Evolutionary conservation across 2,113 vertebrate genomes (phyloP).

Genomic region (Silurus asotus): DNA sequence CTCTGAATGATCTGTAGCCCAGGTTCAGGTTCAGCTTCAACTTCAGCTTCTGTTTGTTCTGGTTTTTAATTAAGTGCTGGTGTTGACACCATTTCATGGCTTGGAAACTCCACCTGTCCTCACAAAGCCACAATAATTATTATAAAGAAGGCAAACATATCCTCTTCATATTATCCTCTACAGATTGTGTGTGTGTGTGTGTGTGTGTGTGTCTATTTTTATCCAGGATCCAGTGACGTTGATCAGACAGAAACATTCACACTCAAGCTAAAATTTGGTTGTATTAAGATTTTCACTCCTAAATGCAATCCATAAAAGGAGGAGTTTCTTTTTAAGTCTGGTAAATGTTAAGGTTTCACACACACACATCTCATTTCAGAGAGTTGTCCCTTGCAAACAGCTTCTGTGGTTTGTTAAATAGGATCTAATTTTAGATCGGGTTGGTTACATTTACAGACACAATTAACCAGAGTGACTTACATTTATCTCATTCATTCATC

Average conservation of each 20-base stretch:
- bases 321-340: not conserved
- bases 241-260: not conserved
- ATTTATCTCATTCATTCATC: too few relatives aligned
- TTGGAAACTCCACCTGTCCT: not conserved
- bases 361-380: not conserved
- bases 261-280: not conserved
- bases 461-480: too few relatives aligned
- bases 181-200: not conserved
- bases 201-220: not conserved
- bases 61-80: not conserved
- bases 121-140: not conserved
- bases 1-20: not conserved
- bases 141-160: not conserved
- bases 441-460: too few relatives aligned
- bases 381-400: not conserved
- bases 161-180: not conserved
- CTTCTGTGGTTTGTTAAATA: not conserved
- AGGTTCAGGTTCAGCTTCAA: not conserved
- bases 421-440: not conserved
- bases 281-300: not conserved
- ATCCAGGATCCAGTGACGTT: not conserved
- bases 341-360: too few relatives aligned
- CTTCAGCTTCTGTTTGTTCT: not conserved
- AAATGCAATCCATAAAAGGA: not conserved
- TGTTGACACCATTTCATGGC: not conserved